Conservation (phyloP, 2,888 invertebrate genomes). For the Tenthredo notha region DNA sequence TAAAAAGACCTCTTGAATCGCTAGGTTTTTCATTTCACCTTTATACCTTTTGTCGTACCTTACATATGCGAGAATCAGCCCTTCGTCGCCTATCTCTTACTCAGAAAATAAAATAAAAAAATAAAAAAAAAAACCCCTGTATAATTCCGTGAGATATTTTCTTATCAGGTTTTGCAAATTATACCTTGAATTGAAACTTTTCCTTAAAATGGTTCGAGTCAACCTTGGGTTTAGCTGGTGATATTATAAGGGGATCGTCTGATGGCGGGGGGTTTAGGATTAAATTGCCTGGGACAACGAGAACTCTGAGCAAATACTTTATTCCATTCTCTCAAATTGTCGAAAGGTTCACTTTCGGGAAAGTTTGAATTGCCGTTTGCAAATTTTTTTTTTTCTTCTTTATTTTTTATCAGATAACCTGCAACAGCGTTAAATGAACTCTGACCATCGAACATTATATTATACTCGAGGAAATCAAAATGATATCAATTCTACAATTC, state of each 20-base stretch:
- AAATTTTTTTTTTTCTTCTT: background rate
- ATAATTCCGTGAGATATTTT: constrained; percentile 4
- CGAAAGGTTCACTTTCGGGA: constrained; percentile 23
- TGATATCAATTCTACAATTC: background rate
- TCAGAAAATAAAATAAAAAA: too few relatives aligned
- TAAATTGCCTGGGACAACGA: constrained; percentile 45
- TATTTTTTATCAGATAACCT: background rate
- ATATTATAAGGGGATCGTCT: background rate
- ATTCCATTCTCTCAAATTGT: constrained; percentile 20
- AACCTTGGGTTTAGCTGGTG: background rate
- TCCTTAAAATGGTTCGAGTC: background rate
- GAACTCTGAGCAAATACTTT: background rate
- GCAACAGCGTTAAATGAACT: background rate
- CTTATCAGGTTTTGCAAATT: constrained; percentile 9
- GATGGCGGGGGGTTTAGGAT: constrained; percentile 12
- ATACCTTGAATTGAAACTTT: constrained; percentile 20
- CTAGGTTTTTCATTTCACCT: background rate
- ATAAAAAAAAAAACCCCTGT: background rate
- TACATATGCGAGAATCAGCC: background rate
- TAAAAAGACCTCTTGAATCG: background rate
- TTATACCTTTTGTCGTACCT: background rate
- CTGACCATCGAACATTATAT: too few relatives aligned
- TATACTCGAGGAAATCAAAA: background rate
- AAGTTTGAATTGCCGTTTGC: background rate
- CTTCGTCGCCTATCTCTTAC: background rate